phyloP scores from a whole-genome alignment of 2,113 vertebrate genomes.

The Micromys minutus region DNA sequence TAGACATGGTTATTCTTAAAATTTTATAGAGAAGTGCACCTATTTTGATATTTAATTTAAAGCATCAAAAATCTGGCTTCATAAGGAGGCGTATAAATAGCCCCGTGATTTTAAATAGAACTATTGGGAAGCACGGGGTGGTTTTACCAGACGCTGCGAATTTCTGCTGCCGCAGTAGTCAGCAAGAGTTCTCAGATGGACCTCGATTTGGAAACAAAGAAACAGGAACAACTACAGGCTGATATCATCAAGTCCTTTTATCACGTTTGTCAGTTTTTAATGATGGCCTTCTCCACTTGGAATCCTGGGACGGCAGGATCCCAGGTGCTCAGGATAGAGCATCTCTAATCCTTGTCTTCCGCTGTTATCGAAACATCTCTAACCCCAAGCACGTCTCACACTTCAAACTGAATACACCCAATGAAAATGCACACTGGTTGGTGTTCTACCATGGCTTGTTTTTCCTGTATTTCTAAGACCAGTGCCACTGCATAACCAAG shows the following conservation, averaged over 20 bases:
- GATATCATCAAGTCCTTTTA: neutral
- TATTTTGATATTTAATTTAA: constrained; percentile 21
- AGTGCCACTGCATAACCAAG: neutral
- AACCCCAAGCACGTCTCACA: neutral
- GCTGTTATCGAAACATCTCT: neutral
- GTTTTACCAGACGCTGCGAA: neutral
- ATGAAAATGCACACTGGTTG: neutral
- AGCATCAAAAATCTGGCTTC: constrained; percentile 20
- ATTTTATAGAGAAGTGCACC: neutral
- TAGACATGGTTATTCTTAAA: constrained; percentile 12
- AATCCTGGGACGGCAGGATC: neutral
- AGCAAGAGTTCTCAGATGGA: neutral
- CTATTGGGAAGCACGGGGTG: neutral
- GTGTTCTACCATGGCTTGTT: neutral
- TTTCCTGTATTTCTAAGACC: neutral
- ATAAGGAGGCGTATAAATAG: neutral
- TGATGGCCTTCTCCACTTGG: neutral
- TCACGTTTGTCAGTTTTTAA: neutral
- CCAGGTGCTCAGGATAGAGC: neutral
- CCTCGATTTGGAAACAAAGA: neutral
- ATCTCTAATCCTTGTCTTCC: neutral
- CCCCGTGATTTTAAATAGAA: constrained; percentile 13
- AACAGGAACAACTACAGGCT: neutral
- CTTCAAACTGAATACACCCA: neutral
- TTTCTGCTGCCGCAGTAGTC: neutral